Base-by-base conservation (phyloP, 2,888 invertebrate species). In the Platyscelio sp. region DNA sequence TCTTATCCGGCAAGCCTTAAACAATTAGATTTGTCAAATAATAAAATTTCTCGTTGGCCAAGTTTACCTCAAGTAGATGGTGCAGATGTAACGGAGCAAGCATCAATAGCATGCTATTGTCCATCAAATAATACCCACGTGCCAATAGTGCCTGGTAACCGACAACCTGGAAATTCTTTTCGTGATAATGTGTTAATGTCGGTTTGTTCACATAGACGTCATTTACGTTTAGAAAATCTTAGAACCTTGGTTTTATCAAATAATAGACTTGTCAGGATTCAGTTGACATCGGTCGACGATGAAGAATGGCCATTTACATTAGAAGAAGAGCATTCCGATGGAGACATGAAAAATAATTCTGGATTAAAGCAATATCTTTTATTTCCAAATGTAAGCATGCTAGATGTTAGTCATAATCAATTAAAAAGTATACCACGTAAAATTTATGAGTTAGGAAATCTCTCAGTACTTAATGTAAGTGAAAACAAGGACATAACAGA, bases 391-490 rank as follows among this genome's bases (percentile, higher is more conserved):
- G 95, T 99, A 74, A 98, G 98, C 3, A 98, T 98, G 97, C 94
- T 99, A 91, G 99, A 99, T 93, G 96, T 99, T 26, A 98, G 98
- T 88, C 97, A 97, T 93, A 99, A 99, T 94, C 95, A 95, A 79
- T 94, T 98, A 46, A 95, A 95, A 88, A 96, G 96, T 87, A 96
- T 99, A 46, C 98, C 99, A 0, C 94, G 96, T 0, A 97, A 97
- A 76, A 96, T 99, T 71, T 97, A 98, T 89, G 97, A 98, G 92
- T 95, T 99, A 4, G 95, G 95, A 81, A 97, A 98, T 93, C 95
- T 99, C 2, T 98, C 98, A n/a, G 98, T 99, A 46, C 95, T 99
- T 46, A 99, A 99, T 93, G 96, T 99, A 61, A 98, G 98, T 91
- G 97, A 97, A 56, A 98, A 98, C 91, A 94, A 95, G 88, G 98